Conservation (phyloP, 2,113 vertebrate genomes). For the Tenebrosternarchus preto region DNA sequence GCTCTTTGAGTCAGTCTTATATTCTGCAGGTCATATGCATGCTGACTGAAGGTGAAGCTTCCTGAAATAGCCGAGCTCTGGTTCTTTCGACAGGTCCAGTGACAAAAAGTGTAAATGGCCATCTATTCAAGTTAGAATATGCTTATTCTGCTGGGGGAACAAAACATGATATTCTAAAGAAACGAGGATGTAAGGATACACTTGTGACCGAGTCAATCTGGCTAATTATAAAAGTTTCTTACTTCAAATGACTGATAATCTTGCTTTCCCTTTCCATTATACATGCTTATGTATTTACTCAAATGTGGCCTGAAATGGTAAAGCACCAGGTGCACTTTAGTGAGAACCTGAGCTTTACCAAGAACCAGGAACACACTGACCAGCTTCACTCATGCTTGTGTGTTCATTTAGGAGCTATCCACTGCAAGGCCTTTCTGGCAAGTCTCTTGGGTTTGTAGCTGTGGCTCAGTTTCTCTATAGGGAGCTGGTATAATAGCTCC, state of each 20-base stretch:
- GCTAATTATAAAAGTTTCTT: background rate
- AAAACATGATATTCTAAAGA: background rate
- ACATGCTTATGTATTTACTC: background rate
- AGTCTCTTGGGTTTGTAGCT: background rate
- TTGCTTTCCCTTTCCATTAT: background rate
- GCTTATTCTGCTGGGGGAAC: background rate
- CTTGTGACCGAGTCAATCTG: background rate
- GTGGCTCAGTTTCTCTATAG: too few species aligned
- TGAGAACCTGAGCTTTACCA: too few species aligned
- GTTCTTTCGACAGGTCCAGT: background rate
- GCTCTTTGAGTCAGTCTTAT: background rate
- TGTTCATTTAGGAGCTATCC: conserved; percentile 29
- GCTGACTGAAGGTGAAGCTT: background rate
- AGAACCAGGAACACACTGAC: background rate
- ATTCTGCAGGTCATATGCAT: conserved; percentile 5
- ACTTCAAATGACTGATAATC: background rate
- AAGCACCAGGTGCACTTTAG: too few species aligned
- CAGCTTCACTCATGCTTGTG: conserved; percentile 10
- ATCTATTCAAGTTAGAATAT: background rate
- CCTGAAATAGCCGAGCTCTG: background rate
- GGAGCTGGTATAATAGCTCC: too few species aligned
- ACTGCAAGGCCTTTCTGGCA: background rate
- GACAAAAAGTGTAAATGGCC: background rate
- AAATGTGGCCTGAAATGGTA: too few species aligned
- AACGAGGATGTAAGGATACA: background rate